phyloP scores from a whole-genome alignment of 2,888 invertebrate genomes.

The Xylota segnis region DNA sequence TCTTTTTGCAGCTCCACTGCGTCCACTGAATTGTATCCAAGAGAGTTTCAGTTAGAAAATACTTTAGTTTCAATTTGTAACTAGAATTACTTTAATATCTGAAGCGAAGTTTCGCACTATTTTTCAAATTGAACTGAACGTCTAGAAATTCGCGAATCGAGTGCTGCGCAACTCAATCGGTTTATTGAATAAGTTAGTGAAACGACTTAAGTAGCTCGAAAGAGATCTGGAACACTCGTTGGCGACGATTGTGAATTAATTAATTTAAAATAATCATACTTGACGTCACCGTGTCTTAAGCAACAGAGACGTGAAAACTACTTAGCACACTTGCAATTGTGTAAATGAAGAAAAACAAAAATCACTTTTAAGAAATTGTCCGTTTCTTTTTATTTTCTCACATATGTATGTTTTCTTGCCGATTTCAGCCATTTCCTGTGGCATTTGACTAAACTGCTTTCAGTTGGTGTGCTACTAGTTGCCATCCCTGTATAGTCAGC shows the following conservation, averaged over 20 bases:
- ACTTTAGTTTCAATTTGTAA: slow-evolving; percentile 30
- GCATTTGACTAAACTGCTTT: neutral
- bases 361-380: neutral
- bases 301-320: slow-evolving; percentile 18
- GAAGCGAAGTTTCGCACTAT: slow-evolving; percentile 25
- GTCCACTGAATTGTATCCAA: slow-evolving; percentile 78
- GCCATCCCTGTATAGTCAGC: slow-evolving; percentile 37
- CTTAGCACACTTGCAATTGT: slow-evolving; percentile 17
- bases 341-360: slow-evolving; percentile 9
- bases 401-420: slow-evolving; percentile 9
- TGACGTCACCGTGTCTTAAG: slow-evolving; percentile 39
- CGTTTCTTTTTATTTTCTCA: neutral
- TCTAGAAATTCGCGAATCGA: slow-evolving; percentile 35
- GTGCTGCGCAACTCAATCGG: slow-evolving; percentile 35
- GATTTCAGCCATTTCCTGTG: slow-evolving; percentile 25
- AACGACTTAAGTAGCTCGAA: slow-evolving; percentile 4
- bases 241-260: slow-evolving; percentile 26
- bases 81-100: slow-evolving; percentile 54
- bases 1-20: slow-evolving; percentile 84
- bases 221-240: slow-evolving; percentile 57
- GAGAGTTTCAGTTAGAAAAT: slow-evolving; percentile 59
- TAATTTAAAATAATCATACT: slow-evolving; percentile 47
- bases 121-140: slow-evolving; percentile 43
- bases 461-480: neutral
- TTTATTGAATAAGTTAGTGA: slow-evolving; percentile 1